These are phyloP conservation scores for Hemibagrus wyckioides DNA, from an alignment of 2,113 vertebrate species.

Conservation along the genomic window DNA sequence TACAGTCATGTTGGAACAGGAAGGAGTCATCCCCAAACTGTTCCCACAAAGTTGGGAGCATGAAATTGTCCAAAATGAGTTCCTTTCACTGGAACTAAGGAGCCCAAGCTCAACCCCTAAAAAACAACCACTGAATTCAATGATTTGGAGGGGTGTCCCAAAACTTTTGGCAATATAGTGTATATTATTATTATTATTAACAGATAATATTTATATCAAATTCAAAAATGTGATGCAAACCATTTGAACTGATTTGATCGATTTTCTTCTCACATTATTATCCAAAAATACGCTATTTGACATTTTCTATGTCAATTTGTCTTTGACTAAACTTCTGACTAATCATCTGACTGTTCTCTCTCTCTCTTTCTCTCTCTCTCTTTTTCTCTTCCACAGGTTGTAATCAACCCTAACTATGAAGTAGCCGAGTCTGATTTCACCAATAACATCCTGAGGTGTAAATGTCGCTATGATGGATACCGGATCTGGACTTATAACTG, in stretches of 20 bases:
- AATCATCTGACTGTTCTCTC: too few species aligned
- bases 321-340: too few species aligned
- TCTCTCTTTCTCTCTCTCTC: background rate
- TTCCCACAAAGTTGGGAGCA: too few species aligned
- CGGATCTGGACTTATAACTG: constrained; percentile 96
- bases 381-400: constrained; percentile 71
- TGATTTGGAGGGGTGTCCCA: too few species aligned
- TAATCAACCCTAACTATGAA: constrained; percentile 93
- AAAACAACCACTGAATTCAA: too few species aligned
- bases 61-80: too few species aligned
- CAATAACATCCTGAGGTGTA: constrained; percentile 94
- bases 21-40: too few species aligned
- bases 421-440: constrained; percentile 92
- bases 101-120: too few species aligned
- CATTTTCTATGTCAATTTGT: background rate
- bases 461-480: constrained; percentile 84
- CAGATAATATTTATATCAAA: background rate
- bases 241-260: background rate
- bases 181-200: too few species aligned
- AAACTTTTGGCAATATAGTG: too few species aligned
- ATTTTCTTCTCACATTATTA: background rate
- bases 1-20: too few species aligned
- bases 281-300: background rate
- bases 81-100: too few species aligned
- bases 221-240: background rate